Percentiles rank a stretch among this genome's conserved stretches.
Evolutionary conservation across 1,140 invertebrate genomes (phyloP).

Genomic region (Polypedilum vanderplanki): DNA sequence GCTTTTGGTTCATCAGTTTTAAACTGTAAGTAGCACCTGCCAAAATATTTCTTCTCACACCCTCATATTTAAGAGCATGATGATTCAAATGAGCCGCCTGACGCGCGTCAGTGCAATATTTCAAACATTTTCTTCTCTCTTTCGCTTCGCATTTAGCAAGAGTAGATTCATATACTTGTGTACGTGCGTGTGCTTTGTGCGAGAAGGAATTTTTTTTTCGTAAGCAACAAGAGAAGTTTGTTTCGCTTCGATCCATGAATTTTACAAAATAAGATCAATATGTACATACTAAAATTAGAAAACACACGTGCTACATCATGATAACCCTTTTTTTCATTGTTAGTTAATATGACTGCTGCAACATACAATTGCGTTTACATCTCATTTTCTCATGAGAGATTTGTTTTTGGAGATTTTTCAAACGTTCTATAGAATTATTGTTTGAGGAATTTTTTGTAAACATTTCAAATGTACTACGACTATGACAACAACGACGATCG

Average conservation of each 20-base stretch:
- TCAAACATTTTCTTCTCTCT: neutral
- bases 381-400: no score
- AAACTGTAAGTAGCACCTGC: constrained; percentile 15
- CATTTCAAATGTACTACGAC: no score
- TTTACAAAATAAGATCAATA: constrained; percentile 7
- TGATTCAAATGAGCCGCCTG: neutral
- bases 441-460: no score
- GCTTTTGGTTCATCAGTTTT: neutral
- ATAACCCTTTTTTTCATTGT: neutral
- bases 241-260: neutral
- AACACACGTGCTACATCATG: constrained; percentile 20
- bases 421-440: no score
- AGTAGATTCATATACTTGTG: no score
- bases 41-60: neutral
- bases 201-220: no score
- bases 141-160: neutral
- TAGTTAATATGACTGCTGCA: no score
- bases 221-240: neutral
- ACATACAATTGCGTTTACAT: no score
- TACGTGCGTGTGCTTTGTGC: no score
- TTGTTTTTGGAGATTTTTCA: no score
- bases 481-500: neutral
- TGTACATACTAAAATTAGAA: constrained; percentile 10
- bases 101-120: neutral
- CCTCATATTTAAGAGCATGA: neutral